phyloP scores from a whole-genome alignment of 1,140 invertebrate species.

The Periplaneta americana region DNA sequence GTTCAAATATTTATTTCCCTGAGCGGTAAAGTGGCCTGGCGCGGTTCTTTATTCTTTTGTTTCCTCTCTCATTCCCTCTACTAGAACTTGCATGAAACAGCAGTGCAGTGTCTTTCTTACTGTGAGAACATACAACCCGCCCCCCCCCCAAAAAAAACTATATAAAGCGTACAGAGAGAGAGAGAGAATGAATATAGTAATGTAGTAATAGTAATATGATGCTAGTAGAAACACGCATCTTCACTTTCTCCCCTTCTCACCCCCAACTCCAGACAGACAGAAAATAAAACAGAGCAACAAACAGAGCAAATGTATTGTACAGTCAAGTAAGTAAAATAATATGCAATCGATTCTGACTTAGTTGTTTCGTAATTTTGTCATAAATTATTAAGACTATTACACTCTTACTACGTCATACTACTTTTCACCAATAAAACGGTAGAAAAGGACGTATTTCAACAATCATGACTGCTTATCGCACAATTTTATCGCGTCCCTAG shows the following conservation, averaged over 20 bases:
- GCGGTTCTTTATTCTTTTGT: neutral
- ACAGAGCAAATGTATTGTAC: neutral
- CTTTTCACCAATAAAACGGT: too few species aligned
- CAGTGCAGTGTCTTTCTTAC: neutral
- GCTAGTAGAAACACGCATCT: neutral
- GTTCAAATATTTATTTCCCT: slow-evolving; percentile 10
- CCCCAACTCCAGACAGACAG: neutral
- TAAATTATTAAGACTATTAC: too few species aligned
- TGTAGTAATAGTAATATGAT: neutral
- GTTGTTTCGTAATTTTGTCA: too few species aligned
- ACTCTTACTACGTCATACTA: too few species aligned
- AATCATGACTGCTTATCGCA: too few species aligned
- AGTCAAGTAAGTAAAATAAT: too few species aligned
- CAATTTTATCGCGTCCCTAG: too few species aligned
- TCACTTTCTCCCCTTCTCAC: too few species aligned
- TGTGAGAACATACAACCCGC: neutral
- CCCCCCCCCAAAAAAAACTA: neutral
- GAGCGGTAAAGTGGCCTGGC: neutral
- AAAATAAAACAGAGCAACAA: neutral
- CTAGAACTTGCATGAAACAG: neutral
- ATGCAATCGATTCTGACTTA: too few species aligned
- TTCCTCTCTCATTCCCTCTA: neutral
- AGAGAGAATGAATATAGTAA: neutral
- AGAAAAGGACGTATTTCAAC: too few species aligned
- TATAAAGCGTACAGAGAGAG: neutral